These are phyloP conservation scores for Drosophila longiperda DNA, from an alignment of 2,888 invertebrate species.

Conservation along the genomic window DNA sequence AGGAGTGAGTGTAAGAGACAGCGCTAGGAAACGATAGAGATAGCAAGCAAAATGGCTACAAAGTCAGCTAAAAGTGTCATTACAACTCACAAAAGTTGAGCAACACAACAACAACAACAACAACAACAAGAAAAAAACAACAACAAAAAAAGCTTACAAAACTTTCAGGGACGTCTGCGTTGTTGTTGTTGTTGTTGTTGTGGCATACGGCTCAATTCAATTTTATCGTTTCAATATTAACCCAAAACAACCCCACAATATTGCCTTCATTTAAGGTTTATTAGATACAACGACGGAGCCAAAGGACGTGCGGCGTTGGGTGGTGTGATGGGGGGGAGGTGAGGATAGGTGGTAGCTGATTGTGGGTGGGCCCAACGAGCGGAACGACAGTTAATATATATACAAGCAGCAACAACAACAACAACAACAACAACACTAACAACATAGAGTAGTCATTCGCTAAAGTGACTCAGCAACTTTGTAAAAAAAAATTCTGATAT, in stretches of 20 bases:
- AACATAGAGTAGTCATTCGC: not conserved
- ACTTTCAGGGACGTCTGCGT: slow-evolving; percentile 71
- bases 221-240: slow-evolving; percentile 84
- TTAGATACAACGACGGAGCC: slow-evolving; percentile 74
- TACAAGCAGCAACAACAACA: slow-evolving; percentile 60
- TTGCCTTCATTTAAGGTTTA: slow-evolving; percentile 84
- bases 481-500: not conserved
- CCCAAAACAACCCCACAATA: slow-evolving; percentile 83
- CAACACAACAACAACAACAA: slow-evolving; percentile 1
- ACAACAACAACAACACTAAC: not conserved
- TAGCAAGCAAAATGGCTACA: slow-evolving; percentile 71
- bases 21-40: slow-evolving; percentile 21
- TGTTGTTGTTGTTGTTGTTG: slow-evolving; percentile 26
- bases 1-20: not conserved
- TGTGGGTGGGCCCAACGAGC: slow-evolving; percentile 54
- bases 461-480: not conserved
- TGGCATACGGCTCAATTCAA: slow-evolving; percentile 79
- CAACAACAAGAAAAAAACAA: slow-evolving; percentile 27
- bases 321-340: not conserved
- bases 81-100: slow-evolving; percentile 72
- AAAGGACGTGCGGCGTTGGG: slow-evolving; percentile 5
- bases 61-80: slow-evolving; percentile 82
- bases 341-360: not conserved
- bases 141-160: slow-evolving; percentile 51
- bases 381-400: slow-evolving; percentile 67